Evolutionary conservation across 1,140 invertebrate species (phyloP), one percentile per base, ranked within the genome.

Genomic region (Semibalanus balanoides): DNA sequence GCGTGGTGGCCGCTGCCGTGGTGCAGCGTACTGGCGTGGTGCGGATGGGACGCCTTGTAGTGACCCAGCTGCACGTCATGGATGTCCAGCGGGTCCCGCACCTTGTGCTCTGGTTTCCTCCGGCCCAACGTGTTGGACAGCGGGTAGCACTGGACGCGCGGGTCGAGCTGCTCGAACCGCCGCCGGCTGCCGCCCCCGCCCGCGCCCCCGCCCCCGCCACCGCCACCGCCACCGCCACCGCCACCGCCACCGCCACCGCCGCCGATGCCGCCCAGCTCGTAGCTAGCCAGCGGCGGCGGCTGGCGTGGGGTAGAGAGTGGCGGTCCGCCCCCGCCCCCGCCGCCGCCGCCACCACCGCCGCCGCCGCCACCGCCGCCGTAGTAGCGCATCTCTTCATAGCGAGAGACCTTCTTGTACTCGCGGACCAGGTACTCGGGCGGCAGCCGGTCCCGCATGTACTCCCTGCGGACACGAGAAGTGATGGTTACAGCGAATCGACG

Each of bases 381-480:
- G 70, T 29, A 72, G n/a, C 70, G 70, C 29, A 72, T 28, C 29
- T 72, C 70, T 9, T 72, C 70, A 29, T 72, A 72, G 70, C 70
- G 70, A 0, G 70, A 72, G 11, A 30, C 29, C 70, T 72, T 72
- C 70, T 77, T 77, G 78, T 77, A 79, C 51, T 79, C 78, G n/a
- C 69, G 70, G 0, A 77, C 76, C 27, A 79, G 75, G 78, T 77
- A 77, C 31, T 79, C 78, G 22, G 74, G 75, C 27, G 78, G 73
- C 30, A 77, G 76, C 29, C 78, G 73, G 76, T 79, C 78, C 3
- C 76, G 78, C 31, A 77, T 77, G 75, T 77, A 79, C 78, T 79
- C 78, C 75, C 78, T 77, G 76, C n/a, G 30, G 69, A 17, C n/a
- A n/a, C n/a, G n/a, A n/a, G n/a, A n/a, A n/a, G n/a, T n/a, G n/a